Conservation (phyloP, 2,888 invertebrate genomes). For the Hydrotaea cyrtoneurina region DNA sequence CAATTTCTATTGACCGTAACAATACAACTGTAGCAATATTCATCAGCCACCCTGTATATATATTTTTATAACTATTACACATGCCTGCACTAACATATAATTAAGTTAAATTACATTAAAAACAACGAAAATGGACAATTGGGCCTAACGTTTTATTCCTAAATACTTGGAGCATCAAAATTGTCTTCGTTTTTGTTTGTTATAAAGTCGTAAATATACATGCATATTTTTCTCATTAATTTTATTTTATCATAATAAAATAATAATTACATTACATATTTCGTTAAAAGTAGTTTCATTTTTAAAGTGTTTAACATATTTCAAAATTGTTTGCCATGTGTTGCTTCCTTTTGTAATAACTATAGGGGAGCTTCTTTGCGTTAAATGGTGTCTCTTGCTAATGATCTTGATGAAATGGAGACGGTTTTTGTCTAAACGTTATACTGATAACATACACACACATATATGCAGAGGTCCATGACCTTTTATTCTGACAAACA, state of each 20-base stretch:
- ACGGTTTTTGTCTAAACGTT: background rate
- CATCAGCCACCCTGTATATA: too few species aligned
- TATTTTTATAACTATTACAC: background rate
- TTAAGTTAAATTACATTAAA: background rate
- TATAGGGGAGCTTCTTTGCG: conserved; percentile 22
- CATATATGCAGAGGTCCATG: conserved; percentile 27
- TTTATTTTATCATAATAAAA: conserved; percentile 63
- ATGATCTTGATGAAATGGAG: background rate
- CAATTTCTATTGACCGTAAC: too few species aligned
- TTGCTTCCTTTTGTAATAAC: conserved; percentile 22
- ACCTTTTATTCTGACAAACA: conserved; percentile 37
- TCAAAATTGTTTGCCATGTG: conserved; percentile 45
- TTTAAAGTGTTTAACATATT: conserved; percentile 30
- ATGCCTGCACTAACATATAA: background rate
- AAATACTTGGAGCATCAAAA: background rate
- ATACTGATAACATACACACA: conserved; percentile 32
- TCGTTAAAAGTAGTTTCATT: conserved; percentile 40
- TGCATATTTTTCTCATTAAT: conserved; percentile 27
- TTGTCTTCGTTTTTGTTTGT: background rate
- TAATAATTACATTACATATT: conserved; percentile 52
- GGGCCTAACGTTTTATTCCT: conserved; percentile 73
- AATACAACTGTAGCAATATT: too few species aligned
- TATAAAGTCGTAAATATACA: background rate
- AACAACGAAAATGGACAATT: background rate
- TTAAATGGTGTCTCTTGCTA: conserved; percentile 31